Base-by-base conservation (phyloP, 2,888 invertebrate genomes). In the Drosophila robusta region DNA sequence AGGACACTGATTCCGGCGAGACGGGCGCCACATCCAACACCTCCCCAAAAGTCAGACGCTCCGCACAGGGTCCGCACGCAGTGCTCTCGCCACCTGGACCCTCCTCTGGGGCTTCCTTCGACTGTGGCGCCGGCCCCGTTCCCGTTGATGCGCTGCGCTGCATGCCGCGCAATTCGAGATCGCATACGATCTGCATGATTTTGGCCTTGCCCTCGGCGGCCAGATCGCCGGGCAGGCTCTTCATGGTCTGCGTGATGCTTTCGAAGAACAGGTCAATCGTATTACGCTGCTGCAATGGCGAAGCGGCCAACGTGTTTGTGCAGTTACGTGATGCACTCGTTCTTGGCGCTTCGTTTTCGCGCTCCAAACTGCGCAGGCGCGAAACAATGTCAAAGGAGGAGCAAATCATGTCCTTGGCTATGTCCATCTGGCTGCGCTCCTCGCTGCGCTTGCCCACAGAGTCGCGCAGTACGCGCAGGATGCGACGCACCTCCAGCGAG, bases 171-270 rank as follows among this genome's bases (percentile, higher is more conserved):
- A 91, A 34, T 57, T 90, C 90, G n/a, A 90, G 52, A 26, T 88
- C 83, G 41, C 84, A 89, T 0, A 90, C 88, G 1, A 89, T 69
- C 68, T 90, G 89, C 91, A 91, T 91, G 1, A 90, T 85, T 22
- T 88, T 89, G 2, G 89, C 63, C 56, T 90, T 89, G 1, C 89
- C 90, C 50, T 91, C 91, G 14, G 91, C 88, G 2, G 85, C 90
- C 26, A 90, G 66, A 57, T 90, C 90, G 0, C 68, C 29, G 0
- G 90, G 90, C 55, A 90, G 69, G 0, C 55, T 61, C 32, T 91
- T 91, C 68, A 90, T 81, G 0, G 89, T 91, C 42, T 89, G 89
- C 12, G 85, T 67, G 16, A 90, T 78, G 66, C 91, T 90, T 12
- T 90, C 89, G 3, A 90, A 87, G 67, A 90, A 90, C 8, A 91